Evolutionary conservation across 2,888 invertebrate species (phyloP).

Genomic region (Chorisops tibialis): DNA sequence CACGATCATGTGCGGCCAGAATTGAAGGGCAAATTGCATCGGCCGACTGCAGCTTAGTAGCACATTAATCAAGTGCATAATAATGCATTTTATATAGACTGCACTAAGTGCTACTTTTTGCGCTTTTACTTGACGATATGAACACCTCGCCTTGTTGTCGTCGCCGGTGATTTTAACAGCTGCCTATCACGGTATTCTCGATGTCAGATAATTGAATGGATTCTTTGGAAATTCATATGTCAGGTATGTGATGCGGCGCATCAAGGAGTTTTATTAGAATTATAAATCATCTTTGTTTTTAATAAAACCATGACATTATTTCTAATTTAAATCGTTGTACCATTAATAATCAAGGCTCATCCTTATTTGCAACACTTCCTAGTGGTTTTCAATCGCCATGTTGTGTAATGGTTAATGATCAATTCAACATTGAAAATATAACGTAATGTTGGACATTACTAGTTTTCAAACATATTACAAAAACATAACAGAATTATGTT

Average conservation of each 20-base stretch:
- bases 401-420: no score
- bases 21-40: background rate
- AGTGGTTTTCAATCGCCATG: no score
- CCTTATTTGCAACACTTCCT: no score
- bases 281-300: no score
- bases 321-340: no score
- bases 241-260: background rate
- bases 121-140: slow-evolving; percentile 1
- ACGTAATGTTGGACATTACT: no score
- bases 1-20: background rate
- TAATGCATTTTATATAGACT: background rate
- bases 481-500: no score
- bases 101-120: background rate
- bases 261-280: no score
- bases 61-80: slow-evolving; percentile 4
- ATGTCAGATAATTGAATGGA: slow-evolving; percentile 1
- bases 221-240: slow-evolving; percentile 2
- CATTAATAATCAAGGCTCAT: no score
- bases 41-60: slow-evolving; percentile 2
- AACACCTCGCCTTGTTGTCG: background rate
- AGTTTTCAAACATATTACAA: no score
- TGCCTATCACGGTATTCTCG: background rate
- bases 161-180: background rate
- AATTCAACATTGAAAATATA: no score
- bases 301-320: no score